Base-by-base conservation (phyloP, 2,888 invertebrate genomes). In the Rhagium mordax region DNA sequence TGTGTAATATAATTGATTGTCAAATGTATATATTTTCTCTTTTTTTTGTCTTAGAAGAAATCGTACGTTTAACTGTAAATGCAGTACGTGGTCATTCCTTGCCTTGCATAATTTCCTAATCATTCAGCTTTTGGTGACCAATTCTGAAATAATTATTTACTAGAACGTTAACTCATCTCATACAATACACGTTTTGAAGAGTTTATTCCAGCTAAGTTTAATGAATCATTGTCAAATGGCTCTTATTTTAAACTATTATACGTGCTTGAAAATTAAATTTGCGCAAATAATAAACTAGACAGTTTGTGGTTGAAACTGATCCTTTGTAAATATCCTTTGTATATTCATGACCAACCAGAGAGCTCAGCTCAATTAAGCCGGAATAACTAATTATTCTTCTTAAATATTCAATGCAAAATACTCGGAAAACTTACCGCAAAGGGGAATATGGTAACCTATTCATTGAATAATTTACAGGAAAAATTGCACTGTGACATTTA, bases 291-390 rank as follows among this genome's bases (percentile, higher is more conserved):
- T 59, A 41, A 57, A 48, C 24, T 47, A 60, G 51, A 15, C 53
- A 67, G 47, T 48, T 29, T 53, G 29, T 16, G 41, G 27, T 20
- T 33, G 59, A 60, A 60, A 41, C 16, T 60, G 59, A 60, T 29
- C 59, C 59, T 33, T 60, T 60, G 51, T 51, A 64, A 51, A 64
- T 29, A 27, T 27, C 5, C 51, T 64, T 59, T 74, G 74, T 69
- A 74, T 74, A 74, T 74, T 74, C 74, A 74, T 67, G 67, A 64
- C 55, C 16, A 48, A 60, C 69, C 29, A 20, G 57, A 64, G 57
- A 55, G 49, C 51, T 20, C 21, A 51, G 59, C 70, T 55, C 62
- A 74, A 70, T 74, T 70, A 70, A 41, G 62, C 60, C 27, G 51
- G 55, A 70, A 69, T 73, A 62, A 73, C 65, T 64, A 70, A 73